Evolutionary conservation across 2,797 vertebrate genomes (phyloP).

Genomic region (Alfaro cultratus): DNA sequence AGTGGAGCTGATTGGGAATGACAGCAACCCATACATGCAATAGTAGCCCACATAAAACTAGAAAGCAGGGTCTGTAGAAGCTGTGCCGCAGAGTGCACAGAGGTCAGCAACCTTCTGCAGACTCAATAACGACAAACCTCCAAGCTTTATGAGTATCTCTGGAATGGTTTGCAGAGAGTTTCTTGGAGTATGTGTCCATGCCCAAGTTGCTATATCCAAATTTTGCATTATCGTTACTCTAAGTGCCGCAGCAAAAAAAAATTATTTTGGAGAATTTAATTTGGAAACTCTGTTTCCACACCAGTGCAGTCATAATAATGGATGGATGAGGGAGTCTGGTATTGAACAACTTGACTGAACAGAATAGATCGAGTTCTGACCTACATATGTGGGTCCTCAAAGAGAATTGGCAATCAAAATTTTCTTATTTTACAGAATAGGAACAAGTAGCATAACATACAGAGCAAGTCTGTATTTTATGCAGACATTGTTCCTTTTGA

Average conservation of each 20-base stretch:
- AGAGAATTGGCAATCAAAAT: neutral
- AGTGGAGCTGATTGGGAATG: neutral
- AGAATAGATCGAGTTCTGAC: neutral
- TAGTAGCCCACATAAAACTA: neutral
- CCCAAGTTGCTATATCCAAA: neutral
- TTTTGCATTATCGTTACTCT: neutral
- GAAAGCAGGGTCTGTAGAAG: neutral
- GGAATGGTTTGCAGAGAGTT: neutral
- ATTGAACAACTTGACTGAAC: neutral
- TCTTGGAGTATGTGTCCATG: neutral
- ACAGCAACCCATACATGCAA: neutral
- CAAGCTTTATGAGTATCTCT: neutral
- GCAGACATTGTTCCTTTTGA: too few species aligned
- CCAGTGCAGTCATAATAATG: neutral
- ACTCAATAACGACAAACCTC: neutral
- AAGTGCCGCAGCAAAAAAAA: neutral
- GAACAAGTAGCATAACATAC: neutral
- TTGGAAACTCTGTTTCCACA: neutral
- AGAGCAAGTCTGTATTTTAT: neutral
- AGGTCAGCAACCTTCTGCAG: neutral
- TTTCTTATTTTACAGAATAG: neutral
- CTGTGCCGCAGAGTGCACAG: neutral
- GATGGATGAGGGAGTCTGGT: neutral
- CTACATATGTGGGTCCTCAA: neutral
- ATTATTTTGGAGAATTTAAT: neutral